A percentile compares a stretch with the other conserved stretches of the same genome.
phyloP scores from a whole-genome alignment of 2,113 vertebrate species.

The Willisornis vidua region DNA sequence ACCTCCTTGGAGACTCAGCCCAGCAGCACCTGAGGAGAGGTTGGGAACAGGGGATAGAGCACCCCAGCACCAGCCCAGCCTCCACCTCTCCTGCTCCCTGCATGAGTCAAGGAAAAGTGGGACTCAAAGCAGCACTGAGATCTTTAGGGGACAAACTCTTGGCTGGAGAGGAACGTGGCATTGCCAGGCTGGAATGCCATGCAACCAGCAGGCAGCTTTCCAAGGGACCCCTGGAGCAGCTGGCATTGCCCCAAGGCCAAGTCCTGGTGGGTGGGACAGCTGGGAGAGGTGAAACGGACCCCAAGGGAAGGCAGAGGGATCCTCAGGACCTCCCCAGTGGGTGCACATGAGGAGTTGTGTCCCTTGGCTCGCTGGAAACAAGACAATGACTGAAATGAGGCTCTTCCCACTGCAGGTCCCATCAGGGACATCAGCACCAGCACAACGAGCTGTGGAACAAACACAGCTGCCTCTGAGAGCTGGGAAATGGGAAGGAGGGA shows the following conservation, averaged over 20 bases:
- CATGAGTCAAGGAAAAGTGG: no score
- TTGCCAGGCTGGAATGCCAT: background rate
- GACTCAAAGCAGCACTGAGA: background rate
- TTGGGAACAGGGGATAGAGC: background rate
- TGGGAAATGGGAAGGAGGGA: background rate
- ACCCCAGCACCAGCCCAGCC: background rate
- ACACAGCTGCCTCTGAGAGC: background rate
- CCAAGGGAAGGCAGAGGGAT: background rate
- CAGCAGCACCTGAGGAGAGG: fast-evolving
- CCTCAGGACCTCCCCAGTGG: fast-evolving
- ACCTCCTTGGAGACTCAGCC: fast-evolving
- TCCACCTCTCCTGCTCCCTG: background rate
- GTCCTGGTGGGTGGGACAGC: background rate
- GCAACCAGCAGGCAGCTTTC: background rate
- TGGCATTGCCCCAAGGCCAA: fast-evolving
- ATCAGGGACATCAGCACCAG: background rate
- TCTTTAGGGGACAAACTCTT: background rate
- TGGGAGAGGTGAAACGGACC: background rate
- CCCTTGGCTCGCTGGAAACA: background rate
- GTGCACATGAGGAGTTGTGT: background rate
- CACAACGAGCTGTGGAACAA: background rate
- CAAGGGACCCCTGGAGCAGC: background rate
- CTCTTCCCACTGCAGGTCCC: background rate
- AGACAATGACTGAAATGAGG: background rate
- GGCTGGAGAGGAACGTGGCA: background rate